These are phyloP conservation scores for Chrysochloris asiatica DNA, from an alignment of 2,113 vertebrate genomes.

Conservation along the genomic window DNA sequence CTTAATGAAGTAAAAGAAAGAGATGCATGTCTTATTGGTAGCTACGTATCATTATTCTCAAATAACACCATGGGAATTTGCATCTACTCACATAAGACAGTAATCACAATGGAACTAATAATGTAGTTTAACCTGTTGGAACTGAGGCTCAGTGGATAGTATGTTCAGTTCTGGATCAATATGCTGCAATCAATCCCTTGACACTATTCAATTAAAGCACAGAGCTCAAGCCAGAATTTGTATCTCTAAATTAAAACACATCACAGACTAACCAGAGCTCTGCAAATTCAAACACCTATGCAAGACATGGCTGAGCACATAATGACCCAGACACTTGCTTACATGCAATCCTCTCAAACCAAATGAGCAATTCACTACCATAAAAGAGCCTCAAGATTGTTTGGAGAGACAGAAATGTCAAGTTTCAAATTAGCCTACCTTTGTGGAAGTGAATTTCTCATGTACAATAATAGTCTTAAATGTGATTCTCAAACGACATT, in stretches of 20 bases:
- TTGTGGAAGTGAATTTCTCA: constrained; percentile 42
- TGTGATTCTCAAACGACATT: background rate
- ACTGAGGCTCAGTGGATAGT: background rate
- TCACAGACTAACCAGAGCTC: constrained; percentile 52
- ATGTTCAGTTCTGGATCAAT: background rate
- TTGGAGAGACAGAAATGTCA: constrained; percentile 48
- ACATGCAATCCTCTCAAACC: constrained; percentile 54
- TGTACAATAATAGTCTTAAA: constrained; percentile 45
- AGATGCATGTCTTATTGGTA: background rate
- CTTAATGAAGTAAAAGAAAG: constrained; percentile 22
- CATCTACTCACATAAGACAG: background rate
- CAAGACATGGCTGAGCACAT: constrained; percentile 58
- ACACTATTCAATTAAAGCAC: constrained; percentile 60
- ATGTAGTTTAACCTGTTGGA: background rate
- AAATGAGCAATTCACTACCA: constrained; percentile 58
- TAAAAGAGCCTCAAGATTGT: constrained; percentile 63
- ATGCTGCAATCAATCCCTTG: constrained; percentile 42
- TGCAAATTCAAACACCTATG: constrained; percentile 63
- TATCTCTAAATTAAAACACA: constrained; percentile 66
- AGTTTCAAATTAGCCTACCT: constrained; percentile 60
- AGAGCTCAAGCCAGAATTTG: constrained; percentile 57
- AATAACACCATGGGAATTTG: constrained; percentile 20
- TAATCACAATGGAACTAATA: constrained; percentile 37
- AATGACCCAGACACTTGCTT: constrained; percentile 54
- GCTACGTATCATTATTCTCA: constrained; percentile 17